Base-by-base conservation (phyloP, 2,797 vertebrate genomes). In the Syngnathus rostellatus region DNA sequence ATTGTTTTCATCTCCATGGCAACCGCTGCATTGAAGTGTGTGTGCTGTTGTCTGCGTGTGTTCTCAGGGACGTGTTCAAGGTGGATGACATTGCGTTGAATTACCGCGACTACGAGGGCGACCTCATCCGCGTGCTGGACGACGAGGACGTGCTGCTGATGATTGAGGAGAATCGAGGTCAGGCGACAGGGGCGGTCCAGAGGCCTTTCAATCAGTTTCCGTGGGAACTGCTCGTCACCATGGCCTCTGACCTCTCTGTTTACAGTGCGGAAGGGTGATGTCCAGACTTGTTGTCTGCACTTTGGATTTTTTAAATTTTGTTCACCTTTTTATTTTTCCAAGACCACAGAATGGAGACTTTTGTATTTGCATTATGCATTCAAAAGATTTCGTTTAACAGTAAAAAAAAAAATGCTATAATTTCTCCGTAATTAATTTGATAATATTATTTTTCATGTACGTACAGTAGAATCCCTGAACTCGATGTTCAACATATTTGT, bases 221-320 rank as follows among this genome's bases (percentile, higher is more conserved):
- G 0, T 99, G 96, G 96, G 92, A 94, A 72, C 77, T 99, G 66
- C 86, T 95, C 0, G 75, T 95, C 68, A 95, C 93, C 61, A 73
- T 87, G 73, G 60, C 82, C 68, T 90, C 91, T 6, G 88, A 97
- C 77, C 75, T 95, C 23, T 81, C 78, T 0, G 90, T 94, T 68
- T 98, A 99, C 79, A 92, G 85, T 77, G 85, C 83, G 0, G 87
- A 84, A 38, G 83, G 86, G 17, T 92, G 73, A 86, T 6, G 16
- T 48, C 5, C 46, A 17, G 6, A 17, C 5, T 6, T 48, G n/a
- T 51, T n/a, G 21, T 3, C 10, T 2, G 4, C 17, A 17, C n/a
- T n/a, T 50, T n/a, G 19, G 48, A 50, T 50, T 8, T 6, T 7
- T 50, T n/a, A 19, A 17, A 31, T 16, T 46, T 17, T 46, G 5